Evolutionary conservation across 2,888 invertebrate species (phyloP).

Genomic region (Calameuta filiformis): DNA sequence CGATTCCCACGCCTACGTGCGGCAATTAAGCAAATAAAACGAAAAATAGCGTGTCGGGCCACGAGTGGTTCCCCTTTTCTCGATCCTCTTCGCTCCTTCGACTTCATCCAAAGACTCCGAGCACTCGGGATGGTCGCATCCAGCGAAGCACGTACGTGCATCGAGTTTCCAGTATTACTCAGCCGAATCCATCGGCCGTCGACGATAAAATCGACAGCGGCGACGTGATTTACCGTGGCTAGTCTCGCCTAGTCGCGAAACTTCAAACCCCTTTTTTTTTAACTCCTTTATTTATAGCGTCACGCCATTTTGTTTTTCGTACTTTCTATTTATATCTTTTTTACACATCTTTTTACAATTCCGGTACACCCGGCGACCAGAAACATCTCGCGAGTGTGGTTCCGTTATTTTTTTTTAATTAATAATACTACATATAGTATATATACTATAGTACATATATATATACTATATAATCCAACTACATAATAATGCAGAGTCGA

Average conservation of each 20-base stretch:
- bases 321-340: background rate
- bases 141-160: background rate
- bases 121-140: background rate
- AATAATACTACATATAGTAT: no score
- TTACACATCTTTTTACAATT: background rate
- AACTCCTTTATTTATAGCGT: background rate
- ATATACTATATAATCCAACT: background rate
- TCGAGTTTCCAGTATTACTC: background rate
- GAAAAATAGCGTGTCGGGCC: conserved; percentile 3
- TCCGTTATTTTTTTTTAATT: no score
- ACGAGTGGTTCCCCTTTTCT: conserved; percentile 1
- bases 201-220: background rate
- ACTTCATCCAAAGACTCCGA: background rate
- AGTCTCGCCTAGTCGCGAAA: background rate
- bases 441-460: no score
- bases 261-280: background rate
- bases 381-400: background rate
- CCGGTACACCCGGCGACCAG: background rate
- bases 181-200: background rate
- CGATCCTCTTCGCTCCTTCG: background rate
- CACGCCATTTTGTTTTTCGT: background rate
- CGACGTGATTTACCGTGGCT: background rate
- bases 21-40: conserved; percentile 11
- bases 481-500: background rate
- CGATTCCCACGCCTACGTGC: conserved; percentile 12